Evolutionary conservation across 2,113 vertebrate species (phyloP).

Genomic region (Tapirus terrestris): DNA sequence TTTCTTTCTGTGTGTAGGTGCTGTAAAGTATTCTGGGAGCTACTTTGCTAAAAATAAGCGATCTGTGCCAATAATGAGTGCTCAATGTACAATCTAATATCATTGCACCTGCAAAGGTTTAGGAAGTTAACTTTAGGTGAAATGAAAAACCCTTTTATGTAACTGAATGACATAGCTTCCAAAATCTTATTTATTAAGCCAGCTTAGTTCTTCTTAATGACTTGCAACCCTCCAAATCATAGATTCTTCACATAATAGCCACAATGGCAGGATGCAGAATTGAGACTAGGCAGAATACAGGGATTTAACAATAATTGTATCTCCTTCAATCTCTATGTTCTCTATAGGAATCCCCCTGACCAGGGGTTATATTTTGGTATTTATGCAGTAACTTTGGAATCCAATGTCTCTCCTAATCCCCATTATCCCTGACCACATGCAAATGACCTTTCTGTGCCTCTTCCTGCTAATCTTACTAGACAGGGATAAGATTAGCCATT

Average conservation of each 20-base stretch:
- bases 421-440: neutral
- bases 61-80: slow-evolving; percentile 81
- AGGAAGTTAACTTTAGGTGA: slow-evolving; percentile 79
- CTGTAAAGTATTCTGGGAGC: slow-evolving; percentile 82
- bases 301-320: neutral
- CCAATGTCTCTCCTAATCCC: neutral
- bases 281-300: neutral
- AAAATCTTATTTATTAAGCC: slow-evolving; percentile 39
- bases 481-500: neutral
- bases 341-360: neutral
- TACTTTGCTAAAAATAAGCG: slow-evolving; percentile 85
- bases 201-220: slow-evolving; percentile 20
- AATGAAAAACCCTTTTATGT: slow-evolving; percentile 58
- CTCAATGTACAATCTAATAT: slow-evolving; percentile 81
- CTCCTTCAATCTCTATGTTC: neutral
- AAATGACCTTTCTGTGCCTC: neutral
- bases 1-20: slow-evolving; percentile 83
- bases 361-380: neutral
- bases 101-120: slow-evolving; percentile 78
- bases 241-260: neutral
- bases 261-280: neutral
- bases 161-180: slow-evolving; percentile 42
- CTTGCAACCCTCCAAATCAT: neutral
- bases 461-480: neutral
- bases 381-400: neutral